Conservation (phyloP, 1,140 invertebrate species). For the Drosophila prosaltans region DNA sequence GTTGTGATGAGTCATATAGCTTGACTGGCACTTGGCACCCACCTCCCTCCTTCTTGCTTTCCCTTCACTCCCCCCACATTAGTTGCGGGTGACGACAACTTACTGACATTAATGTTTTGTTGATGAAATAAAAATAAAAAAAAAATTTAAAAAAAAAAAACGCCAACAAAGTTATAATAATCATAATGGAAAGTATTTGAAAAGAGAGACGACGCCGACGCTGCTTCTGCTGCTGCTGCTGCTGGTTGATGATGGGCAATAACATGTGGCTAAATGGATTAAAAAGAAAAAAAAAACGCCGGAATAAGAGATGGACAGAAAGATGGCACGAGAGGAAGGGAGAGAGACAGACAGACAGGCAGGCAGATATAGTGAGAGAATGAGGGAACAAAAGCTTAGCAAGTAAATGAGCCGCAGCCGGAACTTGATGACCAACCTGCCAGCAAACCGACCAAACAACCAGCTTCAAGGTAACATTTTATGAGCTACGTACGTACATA, state of each 20-base stretch:
- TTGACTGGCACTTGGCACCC: slow-evolving; percentile 7
- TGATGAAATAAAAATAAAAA: slow-evolving; percentile 59
- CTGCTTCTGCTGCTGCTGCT: neutral
- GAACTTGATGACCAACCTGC: slow-evolving; percentile 55
- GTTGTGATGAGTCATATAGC: slow-evolving; percentile 50
- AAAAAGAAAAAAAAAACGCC: slow-evolving; percentile 49
- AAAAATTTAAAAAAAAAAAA: slow-evolving; percentile 55
- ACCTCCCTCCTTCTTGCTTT: neutral
- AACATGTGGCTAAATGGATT: slow-evolving; percentile 77
- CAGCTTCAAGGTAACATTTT: slow-evolving; percentile 70
- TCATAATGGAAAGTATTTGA: slow-evolving; percentile 79
- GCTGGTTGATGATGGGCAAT: slow-evolving; percentile 59
- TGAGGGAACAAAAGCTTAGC: slow-evolving; percentile 33
- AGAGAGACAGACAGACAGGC: slow-evolving; percentile 17
- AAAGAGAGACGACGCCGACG: slow-evolving; percentile 47
- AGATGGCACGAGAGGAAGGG: slow-evolving; percentile 6
- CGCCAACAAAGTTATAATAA: slow-evolving; percentile 60
- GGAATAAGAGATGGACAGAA: neutral
- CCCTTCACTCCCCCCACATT: neutral
- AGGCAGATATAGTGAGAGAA: slow-evolving; percentile 10
- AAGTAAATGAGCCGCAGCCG: slow-evolving; percentile 60
- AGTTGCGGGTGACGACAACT: slow-evolving; percentile 39
- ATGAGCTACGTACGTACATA: slow-evolving; percentile 33
- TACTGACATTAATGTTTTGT: slow-evolving; percentile 60
- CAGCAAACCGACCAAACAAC: slow-evolving; percentile 28